phyloP scores from a whole-genome alignment of 2,113 vertebrate species.

The Felis chaus region DNA sequence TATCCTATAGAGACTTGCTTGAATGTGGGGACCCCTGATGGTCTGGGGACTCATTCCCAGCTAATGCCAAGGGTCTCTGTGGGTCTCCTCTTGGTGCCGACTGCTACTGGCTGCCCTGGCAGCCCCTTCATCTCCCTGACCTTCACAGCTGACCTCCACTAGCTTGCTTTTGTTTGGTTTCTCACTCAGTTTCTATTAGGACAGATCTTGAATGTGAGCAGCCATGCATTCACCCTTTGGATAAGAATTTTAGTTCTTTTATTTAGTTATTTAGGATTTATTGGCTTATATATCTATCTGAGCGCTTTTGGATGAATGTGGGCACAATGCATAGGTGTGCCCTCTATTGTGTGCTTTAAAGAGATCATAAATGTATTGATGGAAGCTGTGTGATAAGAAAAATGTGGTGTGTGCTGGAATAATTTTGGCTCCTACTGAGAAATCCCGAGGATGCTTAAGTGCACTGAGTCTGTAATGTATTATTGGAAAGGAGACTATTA shows the following conservation, averaged over 20 bases:
- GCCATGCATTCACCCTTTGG: background rate
- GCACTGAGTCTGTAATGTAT: slow-evolving; percentile 58
- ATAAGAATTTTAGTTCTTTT: slow-evolving; percentile 22
- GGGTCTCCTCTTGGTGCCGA: background rate
- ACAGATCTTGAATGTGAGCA: slow-evolving; percentile 24
- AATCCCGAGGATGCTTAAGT: slow-evolving; percentile 18
- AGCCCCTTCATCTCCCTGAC: background rate
- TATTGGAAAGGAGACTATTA: slow-evolving; percentile 69
- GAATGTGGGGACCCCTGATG: background rate
- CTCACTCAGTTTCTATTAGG: slow-evolving; percentile 41
- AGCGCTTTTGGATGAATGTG: background rate
- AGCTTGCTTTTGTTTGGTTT: background rate
- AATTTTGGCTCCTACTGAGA: slow-evolving; percentile 58
- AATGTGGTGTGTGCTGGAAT: slow-evolving; percentile 40
- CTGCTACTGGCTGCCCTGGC: background rate
- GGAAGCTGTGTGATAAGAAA: slow-evolving; percentile 57
- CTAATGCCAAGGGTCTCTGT: slow-evolving; percentile 27
- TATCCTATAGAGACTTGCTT: slow-evolving; percentile 24
- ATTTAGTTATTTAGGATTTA: slow-evolving; percentile 52
- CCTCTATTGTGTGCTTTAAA: slow-evolving; percentile 36
- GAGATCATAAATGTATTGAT: slow-evolving; percentile 34
- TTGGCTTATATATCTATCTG: slow-evolving; percentile 25
- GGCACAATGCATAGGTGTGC: background rate
- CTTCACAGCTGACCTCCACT: background rate
- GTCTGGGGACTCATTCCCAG: slow-evolving; percentile 18